A percentile compares a stretch with the other conserved stretches of the same genome.
Evolutionary conservation across 2,888 invertebrate genomes (phyloP).

Genomic region (Pseudolycoriella hygida): DNA sequence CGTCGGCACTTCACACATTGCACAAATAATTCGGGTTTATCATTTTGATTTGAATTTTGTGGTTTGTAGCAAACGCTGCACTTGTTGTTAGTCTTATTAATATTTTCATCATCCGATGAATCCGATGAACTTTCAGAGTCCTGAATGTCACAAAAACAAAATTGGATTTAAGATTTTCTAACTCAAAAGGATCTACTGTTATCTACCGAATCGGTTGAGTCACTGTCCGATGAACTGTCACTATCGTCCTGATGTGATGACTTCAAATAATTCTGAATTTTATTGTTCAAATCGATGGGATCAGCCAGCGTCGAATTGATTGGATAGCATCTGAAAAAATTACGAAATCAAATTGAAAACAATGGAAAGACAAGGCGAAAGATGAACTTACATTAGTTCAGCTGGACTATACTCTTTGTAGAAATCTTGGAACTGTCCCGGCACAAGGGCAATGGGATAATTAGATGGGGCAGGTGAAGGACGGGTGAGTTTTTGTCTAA

Average conservation of each 20-base stretch:
- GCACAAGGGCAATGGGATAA: constrained; percentile 87
- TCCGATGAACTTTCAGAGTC: constrained; percentile 3
- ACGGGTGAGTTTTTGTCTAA: constrained; percentile 24
- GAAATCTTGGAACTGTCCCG: constrained; percentile 88
- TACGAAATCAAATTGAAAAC: neutral
- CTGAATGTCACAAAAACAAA: neutral
- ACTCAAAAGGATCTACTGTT: neutral
- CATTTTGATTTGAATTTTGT: constrained; percentile 37
- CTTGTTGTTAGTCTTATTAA: constrained; percentile 32
- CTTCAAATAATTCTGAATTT: constrained; percentile 6
- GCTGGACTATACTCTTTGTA: constrained; percentile 63
- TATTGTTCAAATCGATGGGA: constrained; percentile 11
- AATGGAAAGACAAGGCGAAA: constrained; percentile 4
- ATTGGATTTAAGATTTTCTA: neutral
- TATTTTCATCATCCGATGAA: constrained; percentile 18
- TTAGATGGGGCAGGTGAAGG: constrained; percentile 30
- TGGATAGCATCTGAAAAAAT: constrained; percentile 58
- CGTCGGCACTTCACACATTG: constrained; percentile 39
- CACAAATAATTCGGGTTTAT: constrained; percentile 41
- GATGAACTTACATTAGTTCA: constrained; percentile 54
- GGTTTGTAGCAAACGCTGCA: constrained; percentile 42
- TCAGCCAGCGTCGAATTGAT: constrained; percentile 65
- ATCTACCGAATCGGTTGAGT: constrained; percentile 13
- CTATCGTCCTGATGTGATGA: constrained; percentile 2
- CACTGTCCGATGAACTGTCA: constrained; percentile 6